Base-by-base conservation (phyloP, 1,140 invertebrate genomes). In the Hirudo medicinalis region DNA sequence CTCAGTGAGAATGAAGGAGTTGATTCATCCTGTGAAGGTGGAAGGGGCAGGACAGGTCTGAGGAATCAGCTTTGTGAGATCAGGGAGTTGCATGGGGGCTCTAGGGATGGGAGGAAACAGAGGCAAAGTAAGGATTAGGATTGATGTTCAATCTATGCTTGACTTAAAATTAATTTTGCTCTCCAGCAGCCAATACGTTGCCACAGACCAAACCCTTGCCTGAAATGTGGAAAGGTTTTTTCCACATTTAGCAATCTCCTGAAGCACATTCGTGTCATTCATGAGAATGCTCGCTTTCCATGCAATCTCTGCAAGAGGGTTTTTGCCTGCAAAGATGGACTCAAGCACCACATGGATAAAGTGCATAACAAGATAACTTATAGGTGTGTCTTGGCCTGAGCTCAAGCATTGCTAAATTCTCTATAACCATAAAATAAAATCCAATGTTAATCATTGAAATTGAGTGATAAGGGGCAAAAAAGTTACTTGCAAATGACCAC, bases 141-240 rank as follows among this genome's bases (percentile, higher is more conserved):
- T 49, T 49, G 43, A 49, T 36, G 32, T 3, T 36, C 32, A 36
- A 36, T 49, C 15, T 49, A 17, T 49, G 43, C 43, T 49, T 1
- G 11, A 49, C 15, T 17, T 49, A 17, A 49, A 49, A 49, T 49
- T 49, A 49, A 8, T 49, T 49, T 49, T 49, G 43, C 15, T 15
- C 15, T 49, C 43, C 43, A 49, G 29, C 57, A 63, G 57, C 22
- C 57, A 63, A 5, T 63, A 11, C 22, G 57, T 11, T 63, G 57
- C 57, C 57, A 63, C 19, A 63, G 29, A 49, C 69, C 69, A 13
- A 70, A 49, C 17, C 32, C n/a, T 8, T 70, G 69, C n/a, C 19
- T 32, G 69, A 36, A 70, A 25, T 70, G 69, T 53, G 69, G 49
- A 27, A 70, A 70, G 53, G 43, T 70, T 29, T 70, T 70, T 27